phyloP scores from a whole-genome alignment of 2,113 vertebrate genomes.

The Ciconia maguari region DNA sequence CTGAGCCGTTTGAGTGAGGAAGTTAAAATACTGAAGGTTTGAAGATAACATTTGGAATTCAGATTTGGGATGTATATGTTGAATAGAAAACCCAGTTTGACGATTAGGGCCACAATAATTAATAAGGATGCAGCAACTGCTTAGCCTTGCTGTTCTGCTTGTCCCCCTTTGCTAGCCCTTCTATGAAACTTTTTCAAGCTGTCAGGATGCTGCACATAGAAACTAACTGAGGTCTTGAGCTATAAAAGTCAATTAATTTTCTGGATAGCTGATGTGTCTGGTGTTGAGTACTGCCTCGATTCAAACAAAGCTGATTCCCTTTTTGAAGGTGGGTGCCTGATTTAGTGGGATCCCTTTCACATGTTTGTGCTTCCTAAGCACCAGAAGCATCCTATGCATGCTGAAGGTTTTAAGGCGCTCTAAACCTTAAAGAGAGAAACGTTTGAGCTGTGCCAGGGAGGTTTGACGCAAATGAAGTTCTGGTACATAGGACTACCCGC shows the following conservation, averaged over 20 bases:
- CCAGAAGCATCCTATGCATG: neutral
- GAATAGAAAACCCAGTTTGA: neutral
- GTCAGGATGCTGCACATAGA: neutral
- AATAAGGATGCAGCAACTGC: neutral
- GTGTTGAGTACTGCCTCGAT: neutral
- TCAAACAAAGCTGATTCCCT: neutral
- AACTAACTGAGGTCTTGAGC: neutral
- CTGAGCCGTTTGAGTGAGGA: accelerated
- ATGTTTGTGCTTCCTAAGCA: neutral
- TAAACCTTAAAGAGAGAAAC: neutral
- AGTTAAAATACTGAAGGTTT: neutral
- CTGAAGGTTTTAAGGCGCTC: neutral
- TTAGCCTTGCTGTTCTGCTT: neutral
- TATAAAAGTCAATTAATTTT: neutral
- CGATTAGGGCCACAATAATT: neutral
- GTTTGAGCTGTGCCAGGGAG: neutral
- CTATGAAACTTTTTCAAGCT: neutral
- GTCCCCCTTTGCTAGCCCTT: neutral
- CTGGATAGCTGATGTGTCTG: neutral
- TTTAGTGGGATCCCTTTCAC: neutral
- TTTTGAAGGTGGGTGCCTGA: neutral
- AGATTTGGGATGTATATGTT: neutral
- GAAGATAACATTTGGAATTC: neutral
- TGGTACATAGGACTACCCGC: neutral
- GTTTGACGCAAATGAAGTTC: neutral